Base-by-base conservation (phyloP, 2,113 vertebrate species). In the Barnardius zonarius region DNA sequence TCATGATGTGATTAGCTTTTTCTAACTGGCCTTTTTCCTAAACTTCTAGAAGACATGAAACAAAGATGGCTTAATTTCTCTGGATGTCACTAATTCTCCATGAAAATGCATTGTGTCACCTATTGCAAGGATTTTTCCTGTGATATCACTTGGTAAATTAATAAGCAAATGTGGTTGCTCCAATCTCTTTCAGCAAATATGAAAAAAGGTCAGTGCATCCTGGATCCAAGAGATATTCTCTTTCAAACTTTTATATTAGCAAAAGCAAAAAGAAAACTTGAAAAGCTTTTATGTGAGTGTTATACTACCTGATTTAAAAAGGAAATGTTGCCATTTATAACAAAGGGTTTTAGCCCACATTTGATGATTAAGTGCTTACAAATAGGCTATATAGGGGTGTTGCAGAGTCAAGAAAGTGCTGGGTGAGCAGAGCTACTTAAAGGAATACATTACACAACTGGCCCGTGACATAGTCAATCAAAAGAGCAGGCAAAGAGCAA, bases 1-100 rank as follows among this genome's bases (percentile, higher is more conserved):
- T 35, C 3, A 0, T 35, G 14, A 10, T 0, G 0, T 5, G 11
- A 83, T 73, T 20, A 76, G 3, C 18, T 73, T 76, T 67, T 68
- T 27, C 35, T 33, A 51, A 52, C 57, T 6, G 57, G 31, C 17
- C 35, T 13, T 86, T 75, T 83, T 62, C 63, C 48, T 62, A 62
- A 82, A 51, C 35, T 79, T 72, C 39, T 22, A 31, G 43, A 87
- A 92, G 28, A 14, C 19, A 39, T 0, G 2, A 68, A 87, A 68
- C 39, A 70, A 74, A 15, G 48, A 57, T 10, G 79, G 24, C 20
- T 41, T 39, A 9, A 52, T 17, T 51, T 85, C 57, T 54, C 8
- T 12, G 19, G 35, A 18, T 44, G 74, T 28, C 81, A 33, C 63
- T 83, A 63, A 83, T 43, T 69, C 24, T 23, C 41, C 33, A 37